Conservation (phyloP, 23 tunicate genomes). For the Ascidia mentula region DNA sequence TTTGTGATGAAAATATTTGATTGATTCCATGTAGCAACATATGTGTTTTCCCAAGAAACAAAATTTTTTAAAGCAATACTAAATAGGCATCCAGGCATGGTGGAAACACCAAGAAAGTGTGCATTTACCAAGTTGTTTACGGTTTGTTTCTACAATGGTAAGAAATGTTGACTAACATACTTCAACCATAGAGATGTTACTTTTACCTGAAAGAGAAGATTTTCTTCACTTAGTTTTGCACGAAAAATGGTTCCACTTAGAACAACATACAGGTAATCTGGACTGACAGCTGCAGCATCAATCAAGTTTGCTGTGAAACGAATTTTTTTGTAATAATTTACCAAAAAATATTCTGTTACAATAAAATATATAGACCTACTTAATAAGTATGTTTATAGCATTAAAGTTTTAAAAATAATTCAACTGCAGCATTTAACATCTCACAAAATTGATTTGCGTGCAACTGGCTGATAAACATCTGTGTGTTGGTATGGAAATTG, state of each 20-base stretch:
- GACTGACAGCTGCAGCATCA: conserved; percentile 2
- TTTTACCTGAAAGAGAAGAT: not conserved
- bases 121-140: not conserved
- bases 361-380: no score
- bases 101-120: not conserved
- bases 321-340: not conserved
- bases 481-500: not conserved
- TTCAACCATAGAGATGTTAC: not conserved
- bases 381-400: no score
- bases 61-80: not conserved
- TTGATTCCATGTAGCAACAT: not conserved
- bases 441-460: not conserved
- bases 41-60: not conserved
- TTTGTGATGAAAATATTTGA: not conserved
- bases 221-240: not conserved
- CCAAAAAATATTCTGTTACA: no score
- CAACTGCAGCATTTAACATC: not conserved
- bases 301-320: not conserved
- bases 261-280: not conserved
- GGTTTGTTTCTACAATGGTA: not conserved
- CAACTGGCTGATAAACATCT: not conserved
- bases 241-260: not conserved
- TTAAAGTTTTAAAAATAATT: not conserved
- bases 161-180: not conserved
- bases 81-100: not conserved